phyloP scores from a whole-genome alignment of 2,888 invertebrate genomes.

The Philaethria dido region DNA sequence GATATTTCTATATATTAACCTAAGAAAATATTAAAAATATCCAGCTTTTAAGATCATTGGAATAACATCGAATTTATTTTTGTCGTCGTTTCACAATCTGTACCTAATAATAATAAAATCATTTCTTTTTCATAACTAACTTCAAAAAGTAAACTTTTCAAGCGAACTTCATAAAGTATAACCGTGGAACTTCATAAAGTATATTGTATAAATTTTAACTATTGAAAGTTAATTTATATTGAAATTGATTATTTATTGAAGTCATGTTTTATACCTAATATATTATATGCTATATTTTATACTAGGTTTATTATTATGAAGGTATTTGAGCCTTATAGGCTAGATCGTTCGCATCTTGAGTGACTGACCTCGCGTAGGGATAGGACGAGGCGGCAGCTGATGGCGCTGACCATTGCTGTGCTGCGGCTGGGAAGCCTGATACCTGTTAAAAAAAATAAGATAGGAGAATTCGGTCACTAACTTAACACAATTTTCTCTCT shows the following conservation, averaged over 20 bases:
- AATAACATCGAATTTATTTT: conserved; percentile 38
- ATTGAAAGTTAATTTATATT: no score
- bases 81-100: conserved; percentile 10
- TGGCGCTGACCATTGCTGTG: conserved; percentile 74
- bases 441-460: conserved; percentile 28
- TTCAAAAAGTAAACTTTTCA: not conserved
- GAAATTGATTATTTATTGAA: not conserved
- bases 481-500: no score
- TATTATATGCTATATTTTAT: conserved; percentile 11
- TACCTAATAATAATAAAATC: not conserved
- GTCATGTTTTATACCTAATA: not conserved
- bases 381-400: conserved; percentile 72
- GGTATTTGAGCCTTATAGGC: conserved; percentile 88
- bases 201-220: no score
- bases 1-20: conserved; percentile 39
- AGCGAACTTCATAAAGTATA: conserved; percentile 1
- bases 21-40: conserved; percentile 41
- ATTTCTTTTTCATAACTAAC: not conserved
- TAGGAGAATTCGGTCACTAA: no score
- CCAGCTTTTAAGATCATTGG: conserved; percentile 52
- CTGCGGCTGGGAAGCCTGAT: conserved; percentile 50
- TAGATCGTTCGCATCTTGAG: conserved; percentile 86
- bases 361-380: conserved; percentile 74
- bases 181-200: no score
- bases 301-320: conserved; percentile 51